Evolutionary conservation across 2,113 vertebrate genomes (phyloP).

Genomic region (Hippotragus niger): DNA sequence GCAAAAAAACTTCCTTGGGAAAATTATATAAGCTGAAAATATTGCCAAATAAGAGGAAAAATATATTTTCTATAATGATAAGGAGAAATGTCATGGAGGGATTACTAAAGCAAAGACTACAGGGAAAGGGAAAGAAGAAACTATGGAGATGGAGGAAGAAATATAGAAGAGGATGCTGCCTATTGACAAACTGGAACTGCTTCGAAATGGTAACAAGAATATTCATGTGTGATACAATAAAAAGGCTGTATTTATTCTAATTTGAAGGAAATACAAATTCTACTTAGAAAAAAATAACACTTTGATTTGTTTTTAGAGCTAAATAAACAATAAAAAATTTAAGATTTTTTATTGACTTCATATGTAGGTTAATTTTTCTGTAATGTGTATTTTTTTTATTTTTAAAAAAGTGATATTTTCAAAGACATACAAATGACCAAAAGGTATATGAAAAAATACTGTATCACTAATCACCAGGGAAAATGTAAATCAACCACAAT

Average conservation of each 20-base stretch:
- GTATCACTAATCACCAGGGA: background rate
- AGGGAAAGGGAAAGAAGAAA: background rate
- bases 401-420: background rate
- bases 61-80: background rate
- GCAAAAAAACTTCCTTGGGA: slow-evolving; percentile 10
- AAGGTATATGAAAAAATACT: background rate
- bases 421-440: background rate
- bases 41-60: background rate
- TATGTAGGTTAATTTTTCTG: background rate
- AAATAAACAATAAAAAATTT: slow-evolving; percentile 12
- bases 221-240: background rate
- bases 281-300: background rate
- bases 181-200: background rate
- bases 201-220: background rate
- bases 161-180: background rate
- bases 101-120: background rate
- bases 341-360: background rate
- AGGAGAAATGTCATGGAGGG: background rate
- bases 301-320: background rate
- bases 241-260: background rate
- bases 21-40: slow-evolving; percentile 35
- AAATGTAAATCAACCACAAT: background rate
- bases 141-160: background rate
- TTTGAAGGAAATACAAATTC: slow-evolving; percentile 14
- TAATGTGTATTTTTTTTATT: background rate